phyloP scores from a whole-genome alignment of 35 echinoderm and acorn worm genomes.

The Nesometra sesokonis region DNA sequence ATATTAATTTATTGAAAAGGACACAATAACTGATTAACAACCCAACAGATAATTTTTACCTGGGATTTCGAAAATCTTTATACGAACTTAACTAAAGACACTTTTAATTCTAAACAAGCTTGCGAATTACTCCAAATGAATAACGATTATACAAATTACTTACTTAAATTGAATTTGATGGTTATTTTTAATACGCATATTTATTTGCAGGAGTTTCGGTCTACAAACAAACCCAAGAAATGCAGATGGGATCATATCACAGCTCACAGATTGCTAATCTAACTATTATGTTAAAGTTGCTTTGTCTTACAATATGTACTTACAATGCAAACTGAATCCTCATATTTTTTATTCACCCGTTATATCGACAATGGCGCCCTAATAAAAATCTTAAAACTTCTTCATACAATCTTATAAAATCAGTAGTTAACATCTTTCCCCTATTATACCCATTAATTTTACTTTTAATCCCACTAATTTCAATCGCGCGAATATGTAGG shows the following conservation, averaged over 20 bases:
- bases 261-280: not conserved
- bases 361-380: not conserved
- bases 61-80: not conserved
- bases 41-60: not conserved
- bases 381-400: not conserved
- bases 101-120: not conserved
- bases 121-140: not conserved
- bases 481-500: not conserved
- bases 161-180: not conserved
- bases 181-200: not conserved
- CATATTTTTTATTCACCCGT: not conserved
- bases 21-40: not conserved
- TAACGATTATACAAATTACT: not conserved
- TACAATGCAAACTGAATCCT: not conserved
- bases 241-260: not conserved
- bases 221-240: not conserved
- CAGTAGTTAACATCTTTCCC: not conserved
- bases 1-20: not conserved
- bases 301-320: not conserved
- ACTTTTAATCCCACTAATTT: not conserved
- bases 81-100: not conserved
- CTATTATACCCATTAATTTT: not conserved
- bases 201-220: not conserved
- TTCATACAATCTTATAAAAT: not conserved
- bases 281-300: not conserved